A percentile compares a stretch with the other conserved stretches of the same genome.
Evolutionary conservation across 2,888 invertebrate genomes (phyloP).

Genomic region (Hemicrepidius hirtus): DNA sequence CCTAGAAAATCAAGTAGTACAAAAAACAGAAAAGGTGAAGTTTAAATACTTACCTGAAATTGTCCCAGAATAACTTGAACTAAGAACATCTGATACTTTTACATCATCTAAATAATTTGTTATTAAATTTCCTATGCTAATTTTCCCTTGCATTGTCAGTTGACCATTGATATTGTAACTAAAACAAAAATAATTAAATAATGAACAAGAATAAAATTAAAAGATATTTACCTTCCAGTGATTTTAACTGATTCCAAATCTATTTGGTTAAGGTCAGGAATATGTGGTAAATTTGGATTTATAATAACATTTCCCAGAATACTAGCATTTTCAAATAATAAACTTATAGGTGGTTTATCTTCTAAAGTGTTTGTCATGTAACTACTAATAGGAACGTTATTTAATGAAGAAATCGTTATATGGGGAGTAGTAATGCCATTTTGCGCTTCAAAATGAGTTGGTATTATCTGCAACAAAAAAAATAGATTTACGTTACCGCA

Average conservation of each 20-base stretch:
- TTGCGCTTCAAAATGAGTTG: slow-evolving; percentile 61
- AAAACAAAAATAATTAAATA: not conserved
- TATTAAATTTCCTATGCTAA: slow-evolving; percentile 57
- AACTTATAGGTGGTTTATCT: slow-evolving; percentile 57
- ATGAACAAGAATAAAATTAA: slow-evolving; percentile 25
- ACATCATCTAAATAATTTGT: slow-evolving; percentile 50
- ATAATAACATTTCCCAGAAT: slow-evolving; percentile 64
- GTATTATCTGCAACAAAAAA: slow-evolving; percentile 63
- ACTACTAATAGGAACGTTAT: slow-evolving; percentile 57
- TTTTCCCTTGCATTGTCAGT: slow-evolving; percentile 59
- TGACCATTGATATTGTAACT: slow-evolving; percentile 62
- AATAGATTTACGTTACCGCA: slow-evolving; percentile 33
- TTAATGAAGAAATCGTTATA: slow-evolving; percentile 62
- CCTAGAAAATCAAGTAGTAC: slow-evolving; percentile 41
- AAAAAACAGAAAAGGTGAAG: not conserved
- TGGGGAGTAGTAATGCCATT: slow-evolving; percentile 64
- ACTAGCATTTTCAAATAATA: slow-evolving; percentile 65
- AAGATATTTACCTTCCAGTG: slow-evolving; percentile 59
- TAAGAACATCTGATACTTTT: slow-evolving; percentile 32
- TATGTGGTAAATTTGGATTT: slow-evolving; percentile 58
- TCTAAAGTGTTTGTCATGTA: slow-evolving; percentile 64
- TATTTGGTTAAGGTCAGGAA: slow-evolving; percentile 63
- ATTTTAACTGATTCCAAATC: slow-evolving; percentile 62
- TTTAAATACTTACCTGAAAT: slow-evolving; percentile 6
- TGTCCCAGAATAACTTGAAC: not conserved